These are phyloP conservation scores for Myocastor coypus DNA, from an alignment of 2,113 vertebrate species.

Conservation along the genomic window DNA sequence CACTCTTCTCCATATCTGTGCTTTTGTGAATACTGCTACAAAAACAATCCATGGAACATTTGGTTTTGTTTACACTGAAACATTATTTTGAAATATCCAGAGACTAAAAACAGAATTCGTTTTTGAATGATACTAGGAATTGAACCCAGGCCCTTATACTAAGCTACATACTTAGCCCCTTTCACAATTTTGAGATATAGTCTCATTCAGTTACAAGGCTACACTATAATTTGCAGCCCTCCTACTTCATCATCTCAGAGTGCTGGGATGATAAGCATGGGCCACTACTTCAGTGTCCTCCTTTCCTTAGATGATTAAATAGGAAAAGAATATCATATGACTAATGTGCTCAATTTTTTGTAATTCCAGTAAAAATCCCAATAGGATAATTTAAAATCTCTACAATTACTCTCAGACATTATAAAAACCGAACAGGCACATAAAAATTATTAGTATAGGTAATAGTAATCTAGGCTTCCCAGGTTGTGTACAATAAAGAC, in stretches of 20 bases:
- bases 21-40: not conserved
- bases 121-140: not conserved
- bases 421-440: not conserved
- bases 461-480: not conserved
- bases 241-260: not conserved
- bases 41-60: not conserved
- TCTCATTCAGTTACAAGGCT: not conserved
- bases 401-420: not conserved
- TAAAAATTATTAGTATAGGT: not conserved
- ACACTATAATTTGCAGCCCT: not conserved
- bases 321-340: not conserved
- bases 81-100: not conserved
- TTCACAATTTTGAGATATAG: not conserved
- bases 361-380: not conserved
- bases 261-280: not conserved
- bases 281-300: conserved; percentile 93
- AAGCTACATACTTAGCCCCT: not conserved
- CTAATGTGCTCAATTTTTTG: not conserved
- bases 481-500: not conserved
- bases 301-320: conserved; percentile 69
- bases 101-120: not conserved
- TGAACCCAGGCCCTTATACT: not conserved
- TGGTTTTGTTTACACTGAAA: not conserved
- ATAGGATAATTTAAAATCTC: not conserved
- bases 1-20: not conserved